Evolutionary conservation across 2,113 vertebrate species (phyloP).

Genomic region (Tringa solitaria): DNA sequence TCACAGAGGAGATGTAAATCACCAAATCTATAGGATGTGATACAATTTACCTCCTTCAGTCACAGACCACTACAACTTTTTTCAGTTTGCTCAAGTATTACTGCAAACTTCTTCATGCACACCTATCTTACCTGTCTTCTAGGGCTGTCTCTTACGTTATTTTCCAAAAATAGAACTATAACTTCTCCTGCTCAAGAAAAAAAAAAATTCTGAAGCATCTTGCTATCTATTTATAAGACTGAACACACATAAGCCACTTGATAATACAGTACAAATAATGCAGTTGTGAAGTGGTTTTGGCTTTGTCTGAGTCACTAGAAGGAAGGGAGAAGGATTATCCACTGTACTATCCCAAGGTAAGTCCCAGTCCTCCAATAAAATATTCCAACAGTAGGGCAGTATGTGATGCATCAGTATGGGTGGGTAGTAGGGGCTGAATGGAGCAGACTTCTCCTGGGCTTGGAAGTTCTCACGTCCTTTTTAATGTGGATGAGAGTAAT

Average conservation of each 20-base stretch:
- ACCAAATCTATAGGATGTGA: neutral
- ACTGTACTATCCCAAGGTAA: neutral
- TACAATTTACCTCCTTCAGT: neutral
- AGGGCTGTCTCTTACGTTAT: neutral
- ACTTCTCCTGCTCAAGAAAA: neutral
- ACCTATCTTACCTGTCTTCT: neutral
- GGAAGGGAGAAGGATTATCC: neutral
- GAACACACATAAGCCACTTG: neutral
- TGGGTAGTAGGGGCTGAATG: neutral
- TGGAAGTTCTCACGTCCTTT: neutral
- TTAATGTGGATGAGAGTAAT: neutral
- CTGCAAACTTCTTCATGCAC: neutral
- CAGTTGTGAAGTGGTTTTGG: neutral
- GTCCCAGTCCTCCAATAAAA: neutral
- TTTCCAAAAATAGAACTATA: neutral
- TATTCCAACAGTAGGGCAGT: neutral
- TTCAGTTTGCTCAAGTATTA: neutral
- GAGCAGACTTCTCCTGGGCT: neutral
- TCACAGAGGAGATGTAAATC: neutral
- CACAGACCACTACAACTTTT: rapidly evolving
- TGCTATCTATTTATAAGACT: neutral
- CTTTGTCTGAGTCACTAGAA: neutral
- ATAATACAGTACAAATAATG: neutral
- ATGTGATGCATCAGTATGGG: neutral
- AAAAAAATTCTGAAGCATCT: neutral